Conservation (phyloP, 2,113 vertebrate species). For the Ophiodon elongatus region DNA sequence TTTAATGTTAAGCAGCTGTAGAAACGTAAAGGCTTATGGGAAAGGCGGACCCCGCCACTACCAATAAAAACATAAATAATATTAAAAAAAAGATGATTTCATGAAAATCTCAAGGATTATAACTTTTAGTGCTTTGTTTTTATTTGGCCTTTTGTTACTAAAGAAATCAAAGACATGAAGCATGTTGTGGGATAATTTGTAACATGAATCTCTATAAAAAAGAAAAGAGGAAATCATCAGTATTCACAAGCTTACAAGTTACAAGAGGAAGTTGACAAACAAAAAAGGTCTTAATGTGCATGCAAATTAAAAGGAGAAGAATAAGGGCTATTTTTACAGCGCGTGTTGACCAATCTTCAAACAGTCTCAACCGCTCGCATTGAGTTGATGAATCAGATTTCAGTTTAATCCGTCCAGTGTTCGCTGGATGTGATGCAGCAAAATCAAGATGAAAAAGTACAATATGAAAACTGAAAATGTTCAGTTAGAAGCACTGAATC, state of each 20-base stretch:
- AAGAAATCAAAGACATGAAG: neutral
- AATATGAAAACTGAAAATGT: neutral
- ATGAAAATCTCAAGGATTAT: slow-evolving; percentile 11
- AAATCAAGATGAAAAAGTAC: neutral
- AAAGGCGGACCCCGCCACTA: neutral
- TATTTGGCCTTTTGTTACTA: neutral
- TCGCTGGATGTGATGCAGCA: slow-evolving; percentile 1
- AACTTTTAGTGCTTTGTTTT: neutral
- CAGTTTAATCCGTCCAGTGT: neutral
- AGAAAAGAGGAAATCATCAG: neutral
- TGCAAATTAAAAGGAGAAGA: neutral
- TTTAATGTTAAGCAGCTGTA: neutral
- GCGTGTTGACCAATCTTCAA: neutral
- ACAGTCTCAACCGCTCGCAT: neutral
- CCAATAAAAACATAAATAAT: too few species aligned
- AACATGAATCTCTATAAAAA: neutral
- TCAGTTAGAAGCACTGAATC: neutral
- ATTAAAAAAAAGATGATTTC: neutral
- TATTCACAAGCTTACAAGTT: neutral
- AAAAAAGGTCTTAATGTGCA: neutral
- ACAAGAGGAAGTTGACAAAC: neutral
- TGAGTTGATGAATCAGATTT: neutral
- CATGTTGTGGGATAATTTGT: neutral
- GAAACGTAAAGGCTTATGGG: neutral
- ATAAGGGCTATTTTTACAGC: neutral